Evolutionary conservation across 2,113 vertebrate species (phyloP).

Genomic region (Mormyrus lacerda): DNA sequence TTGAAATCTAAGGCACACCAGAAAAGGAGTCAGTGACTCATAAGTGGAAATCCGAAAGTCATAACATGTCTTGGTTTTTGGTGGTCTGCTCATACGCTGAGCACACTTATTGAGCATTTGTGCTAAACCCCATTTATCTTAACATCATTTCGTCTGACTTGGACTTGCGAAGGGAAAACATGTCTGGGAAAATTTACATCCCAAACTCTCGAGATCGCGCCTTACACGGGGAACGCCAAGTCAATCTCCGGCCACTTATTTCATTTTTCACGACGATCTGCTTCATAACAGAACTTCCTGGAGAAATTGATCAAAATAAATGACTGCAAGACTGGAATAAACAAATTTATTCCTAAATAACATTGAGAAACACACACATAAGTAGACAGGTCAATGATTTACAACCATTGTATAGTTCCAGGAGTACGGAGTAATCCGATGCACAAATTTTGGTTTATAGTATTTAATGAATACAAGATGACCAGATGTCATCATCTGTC

Average conservation of each 20-base stretch:
- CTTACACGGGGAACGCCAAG: background rate
- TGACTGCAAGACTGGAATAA: background rate
- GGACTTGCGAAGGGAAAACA: background rate
- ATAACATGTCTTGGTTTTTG: background rate
- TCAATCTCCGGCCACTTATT: background rate
- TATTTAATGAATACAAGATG: conserved; percentile 6
- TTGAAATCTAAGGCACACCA: conserved; percentile 33
- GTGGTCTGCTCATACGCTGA: background rate
- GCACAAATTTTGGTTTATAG: background rate
- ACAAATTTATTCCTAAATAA: background rate
- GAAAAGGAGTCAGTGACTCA: conserved; percentile 14
- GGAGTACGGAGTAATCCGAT: background rate
- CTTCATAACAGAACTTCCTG: background rate
- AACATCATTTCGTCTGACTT: background rate
- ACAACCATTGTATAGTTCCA: background rate
- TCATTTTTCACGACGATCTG: background rate
- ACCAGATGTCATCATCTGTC: conserved; percentile 5
- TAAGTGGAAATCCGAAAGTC: background rate
- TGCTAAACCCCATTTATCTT: background rate
- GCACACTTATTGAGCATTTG: background rate
- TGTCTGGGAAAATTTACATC: background rate
- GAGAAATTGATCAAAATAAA: background rate
- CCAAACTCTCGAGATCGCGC: background rate
- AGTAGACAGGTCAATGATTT: background rate
- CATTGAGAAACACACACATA: background rate